A percentile compares a stretch with the other conserved stretches of the same genome.
Conservation (phyloP, 2,797 vertebrate species). For the Esox masquinongy region DNA sequence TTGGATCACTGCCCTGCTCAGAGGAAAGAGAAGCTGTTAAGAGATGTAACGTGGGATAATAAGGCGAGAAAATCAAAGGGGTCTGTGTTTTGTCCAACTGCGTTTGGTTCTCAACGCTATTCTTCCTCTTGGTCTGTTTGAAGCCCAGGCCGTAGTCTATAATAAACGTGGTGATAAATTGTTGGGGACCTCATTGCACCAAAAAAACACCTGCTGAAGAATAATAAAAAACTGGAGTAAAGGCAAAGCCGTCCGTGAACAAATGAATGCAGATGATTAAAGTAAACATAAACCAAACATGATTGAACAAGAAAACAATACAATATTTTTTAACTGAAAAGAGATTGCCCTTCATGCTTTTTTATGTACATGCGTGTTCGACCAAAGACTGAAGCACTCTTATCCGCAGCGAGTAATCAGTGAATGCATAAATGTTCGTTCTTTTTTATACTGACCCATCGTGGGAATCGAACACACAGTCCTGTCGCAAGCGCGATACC, state of each 20-base stretch:
- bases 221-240: not conserved
- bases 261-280: not conserved
- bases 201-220: not conserved
- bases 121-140: slow-evolving; percentile 22
- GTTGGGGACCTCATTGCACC: not conserved
- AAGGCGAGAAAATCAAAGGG: slow-evolving; percentile 38
- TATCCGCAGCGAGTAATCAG: too few relatives aligned
- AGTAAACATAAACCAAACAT: not conserved
- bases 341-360: too few relatives aligned
- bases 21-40: slow-evolving; percentile 3
- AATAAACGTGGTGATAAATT: slow-evolving; percentile 27
- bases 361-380: too few relatives aligned
- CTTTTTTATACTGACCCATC: too few relatives aligned
- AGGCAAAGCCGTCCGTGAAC: not conserved
- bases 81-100: slow-evolving; percentile 34
- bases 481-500: too few relatives aligned
- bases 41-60: slow-evolving; percentile 21
- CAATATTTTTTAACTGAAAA: too few relatives aligned
- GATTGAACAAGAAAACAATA: too few relatives aligned
- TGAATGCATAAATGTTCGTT: too few relatives aligned
- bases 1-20: not conserved
- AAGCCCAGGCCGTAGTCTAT: slow-evolving; percentile 13
- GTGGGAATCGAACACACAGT: too few relatives aligned
- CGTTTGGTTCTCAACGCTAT: slow-evolving; percentile 21
- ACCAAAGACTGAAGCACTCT: too few relatives aligned